Percentiles rank a stretch among this genome's conserved stretches.
Conservation (phyloP, 2,113 vertebrate species). For the Coracopsis vasa region DNA sequence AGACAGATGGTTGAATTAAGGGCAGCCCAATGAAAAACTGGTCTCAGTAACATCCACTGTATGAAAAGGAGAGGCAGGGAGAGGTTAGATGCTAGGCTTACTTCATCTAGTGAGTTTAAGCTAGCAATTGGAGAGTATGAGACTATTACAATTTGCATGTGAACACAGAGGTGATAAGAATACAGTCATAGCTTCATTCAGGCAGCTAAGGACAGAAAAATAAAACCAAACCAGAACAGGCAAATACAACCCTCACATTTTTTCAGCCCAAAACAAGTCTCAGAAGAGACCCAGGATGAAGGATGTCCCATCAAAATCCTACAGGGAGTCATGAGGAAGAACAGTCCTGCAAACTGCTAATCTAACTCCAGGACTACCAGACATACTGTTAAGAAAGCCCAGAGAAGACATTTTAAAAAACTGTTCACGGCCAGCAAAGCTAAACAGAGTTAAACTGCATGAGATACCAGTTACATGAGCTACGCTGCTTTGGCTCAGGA, state of each 20-base stretch:
- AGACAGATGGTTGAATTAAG: neutral
- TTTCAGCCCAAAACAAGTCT: neutral
- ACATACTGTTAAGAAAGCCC: neutral
- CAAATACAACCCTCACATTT: neutral
- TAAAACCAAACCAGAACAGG: neutral
- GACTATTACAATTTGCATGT: neutral
- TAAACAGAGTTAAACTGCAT: neutral
- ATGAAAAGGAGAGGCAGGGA: neutral
- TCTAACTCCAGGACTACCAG: neutral
- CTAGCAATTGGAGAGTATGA: neutral
- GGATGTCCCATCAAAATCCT: neutral
- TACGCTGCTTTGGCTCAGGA: neutral
- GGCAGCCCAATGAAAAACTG: neutral
- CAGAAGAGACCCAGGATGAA: neutral
- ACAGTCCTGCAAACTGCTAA: neutral
- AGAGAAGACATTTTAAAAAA: neutral
- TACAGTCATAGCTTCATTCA: neutral
- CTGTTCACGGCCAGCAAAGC: neutral
- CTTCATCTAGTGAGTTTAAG: rapidly evolving
- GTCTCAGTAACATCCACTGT: neutral
- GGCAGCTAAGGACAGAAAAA: neutral
- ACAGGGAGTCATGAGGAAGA: neutral
- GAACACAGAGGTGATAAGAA: neutral
- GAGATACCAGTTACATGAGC: neutral
- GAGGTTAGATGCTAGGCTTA: neutral